Conservation (phyloP, 1,140 invertebrate genomes). For the Lasioglossum albipes region DNA sequence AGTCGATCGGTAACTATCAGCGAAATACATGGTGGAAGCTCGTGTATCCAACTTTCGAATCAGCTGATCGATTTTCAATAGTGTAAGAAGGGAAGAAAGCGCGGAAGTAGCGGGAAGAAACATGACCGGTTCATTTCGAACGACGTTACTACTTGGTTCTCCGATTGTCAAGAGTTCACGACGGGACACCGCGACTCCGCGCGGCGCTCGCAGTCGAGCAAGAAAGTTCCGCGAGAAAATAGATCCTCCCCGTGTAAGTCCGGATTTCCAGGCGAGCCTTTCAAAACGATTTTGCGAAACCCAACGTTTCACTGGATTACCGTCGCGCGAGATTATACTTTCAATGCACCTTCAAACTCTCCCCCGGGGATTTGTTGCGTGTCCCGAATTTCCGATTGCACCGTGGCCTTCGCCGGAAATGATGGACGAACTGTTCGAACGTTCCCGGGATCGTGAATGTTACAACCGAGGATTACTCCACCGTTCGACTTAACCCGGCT, state of each 20-base stretch:
- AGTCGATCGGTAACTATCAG: too few species aligned
- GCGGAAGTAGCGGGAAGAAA: too few species aligned
- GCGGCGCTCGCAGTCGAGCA: neutral
- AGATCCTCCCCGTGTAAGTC: slow-evolving; percentile 30
- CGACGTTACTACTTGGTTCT: slow-evolving; percentile 2
- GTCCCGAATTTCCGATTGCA: slow-evolving; percentile 26
- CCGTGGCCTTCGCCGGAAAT: neutral
- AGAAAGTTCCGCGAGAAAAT: slow-evolving; percentile 14
- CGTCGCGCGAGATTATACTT: slow-evolving; percentile 44
- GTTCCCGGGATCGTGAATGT: neutral
- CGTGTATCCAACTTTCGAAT: neutral
- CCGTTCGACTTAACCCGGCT: neutral
- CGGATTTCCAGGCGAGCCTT: slow-evolving; percentile 34
- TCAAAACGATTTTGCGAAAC: slow-evolving; percentile 22
- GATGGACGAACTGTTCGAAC: neutral
- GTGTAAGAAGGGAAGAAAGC: neutral
- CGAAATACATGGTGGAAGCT: too few species aligned
- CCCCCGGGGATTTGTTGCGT: slow-evolving; percentile 1
- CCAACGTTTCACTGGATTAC: slow-evolving; percentile 42
- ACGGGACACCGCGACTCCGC: neutral
- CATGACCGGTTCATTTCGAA: slow-evolving; percentile 1
- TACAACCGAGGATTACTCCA: neutral
- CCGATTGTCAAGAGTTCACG: neutral
- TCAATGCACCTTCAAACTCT: slow-evolving; percentile 28
- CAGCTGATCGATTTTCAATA: slow-evolving; percentile 13